Conservation (phyloP, 2,888 invertebrate species). For the Ophion ventricosus region DNA sequence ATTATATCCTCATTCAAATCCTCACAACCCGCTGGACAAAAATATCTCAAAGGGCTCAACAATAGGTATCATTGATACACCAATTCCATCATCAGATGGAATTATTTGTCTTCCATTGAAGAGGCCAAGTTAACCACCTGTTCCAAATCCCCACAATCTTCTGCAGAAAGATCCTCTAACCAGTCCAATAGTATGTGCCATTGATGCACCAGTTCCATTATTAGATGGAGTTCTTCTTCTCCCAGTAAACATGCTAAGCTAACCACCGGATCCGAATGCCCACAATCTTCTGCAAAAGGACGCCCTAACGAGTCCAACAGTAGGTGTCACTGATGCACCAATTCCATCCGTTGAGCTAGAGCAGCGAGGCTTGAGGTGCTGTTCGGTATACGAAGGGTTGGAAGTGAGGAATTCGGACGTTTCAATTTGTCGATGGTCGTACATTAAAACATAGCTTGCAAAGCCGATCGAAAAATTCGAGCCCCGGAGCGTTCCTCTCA, state of each 20-base stretch:
- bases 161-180: background rate
- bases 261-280: background rate
- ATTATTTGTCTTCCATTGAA: background rate
- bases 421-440: slow-evolving; percentile 79
- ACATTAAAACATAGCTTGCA: slow-evolving; percentile 34
- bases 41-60: too few relatives aligned
- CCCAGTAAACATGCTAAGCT: background rate
- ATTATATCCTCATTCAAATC: background rate
- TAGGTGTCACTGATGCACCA: background rate
- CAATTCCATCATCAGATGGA: background rate
- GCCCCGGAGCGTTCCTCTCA: slow-evolving; percentile 31
- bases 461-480: slow-evolving; percentile 32
- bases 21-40: background rate
- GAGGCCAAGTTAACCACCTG: background rate
- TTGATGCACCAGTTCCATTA: background rate
- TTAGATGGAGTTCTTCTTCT: background rate
- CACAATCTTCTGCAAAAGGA: background rate
- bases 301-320: background rate
- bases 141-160: background rate
- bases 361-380: slow-evolving; percentile 52
- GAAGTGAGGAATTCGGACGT: slow-evolving; percentile 76
- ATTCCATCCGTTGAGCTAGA: slow-evolving; percentile 40
- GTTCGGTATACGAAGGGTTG: slow-evolving; percentile 71
- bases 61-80: background rate
- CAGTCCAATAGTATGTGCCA: background rate